A percentile compares a stretch with the other conserved stretches of the same genome.
These are phyloP conservation scores for Timema cristinae DNA, from an alignment of 2,888 invertebrate genomes.

Conservation along the genomic window DNA sequence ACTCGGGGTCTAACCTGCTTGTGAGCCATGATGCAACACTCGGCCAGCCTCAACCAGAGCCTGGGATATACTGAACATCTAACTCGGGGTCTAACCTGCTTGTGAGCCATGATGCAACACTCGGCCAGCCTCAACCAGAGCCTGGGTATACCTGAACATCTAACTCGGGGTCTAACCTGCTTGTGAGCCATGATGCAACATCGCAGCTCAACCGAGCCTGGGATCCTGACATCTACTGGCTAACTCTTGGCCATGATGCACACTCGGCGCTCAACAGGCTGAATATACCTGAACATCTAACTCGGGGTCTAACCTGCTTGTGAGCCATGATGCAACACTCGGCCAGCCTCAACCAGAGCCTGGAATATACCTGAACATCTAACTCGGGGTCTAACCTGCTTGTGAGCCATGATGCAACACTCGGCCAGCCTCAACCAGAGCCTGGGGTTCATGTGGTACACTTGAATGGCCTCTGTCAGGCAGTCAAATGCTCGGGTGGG, in stretches of 20 bases:
- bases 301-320: constrained; percentile 55
- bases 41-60: constrained; percentile 89
- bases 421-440: constrained; percentile 93
- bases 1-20: constrained; percentile 52
- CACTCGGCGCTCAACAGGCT: no score
- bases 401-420: constrained; percentile 75
- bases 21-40: constrained; percentile 78
- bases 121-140: constrained; percentile 90
- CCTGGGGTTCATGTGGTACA: constrained; percentile 81
- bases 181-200: constrained; percentile 76
- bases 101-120: constrained; percentile 75
- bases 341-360: constrained; percentile 88
- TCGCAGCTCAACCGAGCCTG: constrained; percentile 85
- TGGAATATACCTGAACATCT: constrained; percentile 83
- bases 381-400: constrained; percentile 50
- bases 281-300: no score
- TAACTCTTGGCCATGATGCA: no score
- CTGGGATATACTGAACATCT: constrained; percentile 87
- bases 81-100: no score
- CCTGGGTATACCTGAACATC: no score
- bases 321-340: constrained; percentile 82
- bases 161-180: constrained; percentile 52
- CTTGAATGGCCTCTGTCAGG: constrained; percentile 77
- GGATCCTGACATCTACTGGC: no score
- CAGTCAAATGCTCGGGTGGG: constrained; percentile 87